Evolutionary conservation across 1,140 invertebrate species (phyloP), one percentile per base, ranked within the genome.

Genomic region (Anadara kagoshimensis): DNA sequence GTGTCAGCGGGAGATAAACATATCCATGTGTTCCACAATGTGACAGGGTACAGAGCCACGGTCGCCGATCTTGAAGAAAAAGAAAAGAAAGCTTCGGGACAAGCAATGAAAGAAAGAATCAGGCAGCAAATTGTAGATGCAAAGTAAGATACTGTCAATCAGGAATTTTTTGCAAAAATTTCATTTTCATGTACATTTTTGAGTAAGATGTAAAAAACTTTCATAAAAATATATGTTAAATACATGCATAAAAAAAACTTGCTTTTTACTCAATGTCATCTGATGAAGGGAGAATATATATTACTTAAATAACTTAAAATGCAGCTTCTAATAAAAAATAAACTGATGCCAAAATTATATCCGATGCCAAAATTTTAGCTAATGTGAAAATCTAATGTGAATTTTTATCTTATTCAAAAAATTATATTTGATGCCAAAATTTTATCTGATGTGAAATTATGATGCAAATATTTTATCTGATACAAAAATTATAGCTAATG

Each of bases 1-100:
- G 90, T 95, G 67, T 92, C 93, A 2, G 91, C 93, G 62, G 94
- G 94, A 16, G 94, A 96, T 81, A 93, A 92, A 68, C 93, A 93
- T 53, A 92, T 97, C 18, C 91, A 93, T 58, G 92, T 97, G 22
- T 93, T 96, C 78, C 93, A 94, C 81, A 97, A 97, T 82, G 91
- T 96, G 12, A 92, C 94, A 69, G 95, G 95, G 8, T 94, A 94
- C 81, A 90, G 91, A 74, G 93, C 93, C 16, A 92, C 91, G 1
- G 92, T 95, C 57, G 89, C 90, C 44, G 92, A 92, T 36, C 91
- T 94, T 8, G 91, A 91, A 77, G 89, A 92, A 22, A 93, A 94
- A 79, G 86, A 94, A 11, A 90, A 91, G 59, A 90, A 92, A 65
- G 92, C 93, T 0, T 83, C 79, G 11, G 88, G 85, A 26, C 81